Evolutionary conservation across 2,888 invertebrate species (phyloP), one percentile per base, ranked within the genome.

Genomic region (Coenonympha arcania): DNA sequence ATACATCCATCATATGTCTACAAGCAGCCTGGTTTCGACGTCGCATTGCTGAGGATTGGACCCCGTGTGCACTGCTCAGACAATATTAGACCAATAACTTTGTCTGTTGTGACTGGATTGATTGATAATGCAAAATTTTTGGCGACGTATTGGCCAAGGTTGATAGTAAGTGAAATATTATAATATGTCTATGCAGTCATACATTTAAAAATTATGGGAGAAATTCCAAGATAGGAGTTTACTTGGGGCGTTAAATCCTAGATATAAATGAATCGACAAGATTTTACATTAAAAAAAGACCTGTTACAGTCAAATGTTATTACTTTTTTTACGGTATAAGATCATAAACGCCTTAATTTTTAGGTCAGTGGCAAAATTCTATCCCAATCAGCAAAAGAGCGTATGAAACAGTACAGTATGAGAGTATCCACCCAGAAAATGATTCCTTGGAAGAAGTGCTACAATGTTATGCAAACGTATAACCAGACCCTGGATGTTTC

Each of bases 81-180:
- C 0, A 46, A 57, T 16, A 58, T 82, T 11, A 62, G 61, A 40
- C 79, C 82, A 0, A 76, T 83, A 11, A 50, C 56, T 0, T 52
- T 83, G 5, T 70, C 82, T 0, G 62, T 52, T 2, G 52, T 65
- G 1, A 61, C 54, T 3, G 72, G 67, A 0, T 66, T 63, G 9
- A 63, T 79, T 4, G 30, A 72, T 5, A 71, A 66, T n/a, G 76
- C 71, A 0, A 79, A 75, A 47, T 82, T 81, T 52, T 54, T 77
- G 55, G 66, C 73, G 0, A 72, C 73, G 0, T 85, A 85, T 48
- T 85, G 85, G 85, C 76, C 85, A 0, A 71, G 79, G 31, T 60
- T 84, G 22, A 64, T 84, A 54, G 84, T 85, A 55, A 79, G 84
- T 78, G n/a, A 19, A 11, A n/a, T 13, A n/a, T 33, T 9, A 5